phyloP scores from a whole-genome alignment of 2,113 vertebrate genomes.

The Corythornis cristatus region DNA sequence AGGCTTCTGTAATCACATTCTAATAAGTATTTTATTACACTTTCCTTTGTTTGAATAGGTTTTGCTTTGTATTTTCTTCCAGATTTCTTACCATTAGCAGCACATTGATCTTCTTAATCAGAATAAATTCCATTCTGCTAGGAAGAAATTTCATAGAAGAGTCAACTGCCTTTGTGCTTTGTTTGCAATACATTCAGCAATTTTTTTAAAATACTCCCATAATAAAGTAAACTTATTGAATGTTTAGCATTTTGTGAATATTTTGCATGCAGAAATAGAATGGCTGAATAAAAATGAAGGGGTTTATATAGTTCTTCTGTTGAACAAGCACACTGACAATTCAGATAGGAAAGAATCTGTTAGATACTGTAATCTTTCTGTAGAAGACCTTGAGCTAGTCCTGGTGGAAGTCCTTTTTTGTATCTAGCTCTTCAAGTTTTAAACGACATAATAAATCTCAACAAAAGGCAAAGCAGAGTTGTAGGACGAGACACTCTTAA shows the following conservation, averaged over 20 bases:
- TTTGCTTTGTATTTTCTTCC: background rate
- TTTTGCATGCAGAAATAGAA: background rate
- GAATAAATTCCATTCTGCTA: background rate
- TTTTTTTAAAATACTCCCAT: background rate
- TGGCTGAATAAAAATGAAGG: background rate
- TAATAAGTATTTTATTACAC: background rate
- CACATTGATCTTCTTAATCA: background rate
- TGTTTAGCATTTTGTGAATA: background rate
- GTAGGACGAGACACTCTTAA: background rate
- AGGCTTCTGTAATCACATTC: background rate
- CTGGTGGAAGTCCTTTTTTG: background rate
- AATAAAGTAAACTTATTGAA: background rate
- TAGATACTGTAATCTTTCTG: background rate
- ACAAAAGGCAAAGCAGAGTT: background rate
- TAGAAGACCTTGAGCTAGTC: background rate
- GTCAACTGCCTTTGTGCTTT: background rate
- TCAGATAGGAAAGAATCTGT: background rate
- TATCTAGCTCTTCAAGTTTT: background rate
- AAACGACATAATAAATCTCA: background rate
- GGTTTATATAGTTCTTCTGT: background rate
- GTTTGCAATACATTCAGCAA: background rate
- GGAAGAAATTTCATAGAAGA: background rate
- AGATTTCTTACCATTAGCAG: background rate
- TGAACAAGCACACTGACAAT: background rate
- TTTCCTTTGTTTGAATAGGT: background rate